phyloP scores from a whole-genome alignment of 2,113 vertebrate genomes.

The Ailurus styani region DNA sequence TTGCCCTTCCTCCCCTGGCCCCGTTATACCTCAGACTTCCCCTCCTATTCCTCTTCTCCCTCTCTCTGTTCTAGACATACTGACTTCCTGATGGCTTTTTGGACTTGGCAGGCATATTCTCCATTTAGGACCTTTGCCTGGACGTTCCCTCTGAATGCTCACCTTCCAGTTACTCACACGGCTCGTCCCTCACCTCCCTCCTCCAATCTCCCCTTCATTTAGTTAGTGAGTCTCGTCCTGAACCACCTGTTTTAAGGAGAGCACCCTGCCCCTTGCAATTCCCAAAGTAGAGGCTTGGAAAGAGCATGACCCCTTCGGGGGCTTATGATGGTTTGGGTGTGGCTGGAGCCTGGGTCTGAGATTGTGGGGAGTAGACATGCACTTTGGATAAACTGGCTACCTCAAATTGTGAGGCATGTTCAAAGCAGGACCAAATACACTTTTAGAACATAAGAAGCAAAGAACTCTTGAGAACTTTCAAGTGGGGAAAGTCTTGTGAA shows the following conservation, averaged over 20 bases:
- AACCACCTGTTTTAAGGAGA: background rate
- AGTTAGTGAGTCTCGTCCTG: background rate
- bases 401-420: background rate
- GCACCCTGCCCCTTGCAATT: background rate
- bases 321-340: background rate
- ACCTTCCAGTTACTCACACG: background rate
- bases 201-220: background rate
- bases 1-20: background rate
- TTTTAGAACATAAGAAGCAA: background rate
- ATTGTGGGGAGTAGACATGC: background rate
- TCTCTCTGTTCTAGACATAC: background rate
- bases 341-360: background rate
- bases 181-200: background rate
- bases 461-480: background rate
- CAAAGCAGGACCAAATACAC: background rate
- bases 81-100: background rate
- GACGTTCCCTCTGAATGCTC: background rate
- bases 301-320: background rate
- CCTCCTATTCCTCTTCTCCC: background rate
- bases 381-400: background rate
- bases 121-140: background rate
- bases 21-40: background rate
- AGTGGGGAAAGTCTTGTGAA: background rate
- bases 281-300: background rate
- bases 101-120: background rate